These are phyloP conservation scores for Rhadina sibilatrix DNA, from an alignment of 2,113 vertebrate species.

Conservation along the genomic window DNA sequence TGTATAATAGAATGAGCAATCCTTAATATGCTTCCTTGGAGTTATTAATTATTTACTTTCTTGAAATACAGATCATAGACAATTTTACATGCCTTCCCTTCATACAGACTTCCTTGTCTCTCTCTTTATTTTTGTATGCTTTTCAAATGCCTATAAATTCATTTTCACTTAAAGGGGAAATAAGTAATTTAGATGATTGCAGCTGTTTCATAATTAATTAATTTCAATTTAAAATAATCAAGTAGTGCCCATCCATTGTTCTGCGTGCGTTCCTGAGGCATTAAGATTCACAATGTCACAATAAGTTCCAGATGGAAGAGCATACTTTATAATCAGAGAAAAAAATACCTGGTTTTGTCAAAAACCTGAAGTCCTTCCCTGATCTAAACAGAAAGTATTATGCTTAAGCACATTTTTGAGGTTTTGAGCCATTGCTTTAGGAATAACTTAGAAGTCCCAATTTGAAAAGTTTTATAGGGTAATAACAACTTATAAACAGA, in stretches of 20 bases:
- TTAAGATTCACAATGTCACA: conserved; percentile 34
- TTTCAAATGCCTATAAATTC: conserved; percentile 44
- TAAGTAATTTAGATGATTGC: conserved; percentile 43
- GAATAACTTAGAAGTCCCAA: not conserved
- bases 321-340: not conserved
- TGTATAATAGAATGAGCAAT: conserved; percentile 30
- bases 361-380: not conserved
- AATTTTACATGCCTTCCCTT: conserved; percentile 48
- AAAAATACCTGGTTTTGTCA: not conserved
- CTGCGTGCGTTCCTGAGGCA: conserved; percentile 4
- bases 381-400: not conserved
- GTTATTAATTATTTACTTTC: conserved; percentile 65
- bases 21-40: conserved; percentile 43
- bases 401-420: not conserved
- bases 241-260: conserved; percentile 29
- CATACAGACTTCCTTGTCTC: conserved; percentile 27
- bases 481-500: not conserved
- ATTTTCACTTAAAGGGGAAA: conserved; percentile 34
- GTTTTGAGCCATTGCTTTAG: not conserved
- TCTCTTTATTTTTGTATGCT: conserved; percentile 35
- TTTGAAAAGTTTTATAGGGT: not conserved
- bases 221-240: conserved; percentile 54
- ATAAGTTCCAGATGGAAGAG: conserved; percentile 40
- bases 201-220: conserved; percentile 62
- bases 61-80: conserved; percentile 45